Conservation (phyloP, 2,888 invertebrate genomes). For the Drosophila longiperda region DNA sequence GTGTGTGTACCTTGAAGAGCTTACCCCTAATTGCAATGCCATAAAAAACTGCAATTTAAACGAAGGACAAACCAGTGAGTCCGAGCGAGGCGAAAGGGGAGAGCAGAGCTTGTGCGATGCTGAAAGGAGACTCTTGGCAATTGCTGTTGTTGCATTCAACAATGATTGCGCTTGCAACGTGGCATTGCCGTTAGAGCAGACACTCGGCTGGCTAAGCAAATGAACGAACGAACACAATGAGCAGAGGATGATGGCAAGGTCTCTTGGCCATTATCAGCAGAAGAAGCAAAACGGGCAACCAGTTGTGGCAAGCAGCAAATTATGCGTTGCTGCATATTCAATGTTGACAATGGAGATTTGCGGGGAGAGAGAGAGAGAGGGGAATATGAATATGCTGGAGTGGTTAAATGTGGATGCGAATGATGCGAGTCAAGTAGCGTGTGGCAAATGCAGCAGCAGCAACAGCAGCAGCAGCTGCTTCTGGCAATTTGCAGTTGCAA, state of each 20-base stretch:
- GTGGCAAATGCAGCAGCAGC: conserved; percentile 6
- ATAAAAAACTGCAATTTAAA: conserved; percentile 80
- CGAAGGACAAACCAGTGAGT: conserved; percentile 77
- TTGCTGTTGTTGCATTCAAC: conserved; percentile 66
- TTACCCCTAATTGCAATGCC: conserved; percentile 82
- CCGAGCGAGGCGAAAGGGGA: conserved; percentile 39
- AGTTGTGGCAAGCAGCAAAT: conserved; percentile 54
- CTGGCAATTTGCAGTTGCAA: conserved; percentile 34
- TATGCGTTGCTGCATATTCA: conserved; percentile 65
- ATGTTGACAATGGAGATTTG: conserved; percentile 42
- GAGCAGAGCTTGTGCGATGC: conserved; percentile 30
- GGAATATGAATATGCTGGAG: conserved; percentile 26
- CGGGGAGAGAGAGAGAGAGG: conserved; percentile 16
- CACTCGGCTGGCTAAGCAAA: conserved; percentile 18
- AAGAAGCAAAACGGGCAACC: conserved; percentile 16
- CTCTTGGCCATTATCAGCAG: conserved; percentile 44
- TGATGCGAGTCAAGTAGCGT: conserved; percentile 22
- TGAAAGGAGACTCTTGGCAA: conserved; percentile 41
- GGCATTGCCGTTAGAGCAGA: conserved; percentile 55
- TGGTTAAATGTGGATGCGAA: conserved; percentile 12
- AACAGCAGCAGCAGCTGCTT: conserved; percentile 40
- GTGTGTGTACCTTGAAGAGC: conserved; percentile 44
- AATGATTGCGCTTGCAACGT: conserved; percentile 66
- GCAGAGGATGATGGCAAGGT: conserved; percentile 20
- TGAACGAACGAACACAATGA: conserved; percentile 4